phyloP scores from a whole-genome alignment of 1,140 invertebrate species.

The Papilio dardanus region DNA sequence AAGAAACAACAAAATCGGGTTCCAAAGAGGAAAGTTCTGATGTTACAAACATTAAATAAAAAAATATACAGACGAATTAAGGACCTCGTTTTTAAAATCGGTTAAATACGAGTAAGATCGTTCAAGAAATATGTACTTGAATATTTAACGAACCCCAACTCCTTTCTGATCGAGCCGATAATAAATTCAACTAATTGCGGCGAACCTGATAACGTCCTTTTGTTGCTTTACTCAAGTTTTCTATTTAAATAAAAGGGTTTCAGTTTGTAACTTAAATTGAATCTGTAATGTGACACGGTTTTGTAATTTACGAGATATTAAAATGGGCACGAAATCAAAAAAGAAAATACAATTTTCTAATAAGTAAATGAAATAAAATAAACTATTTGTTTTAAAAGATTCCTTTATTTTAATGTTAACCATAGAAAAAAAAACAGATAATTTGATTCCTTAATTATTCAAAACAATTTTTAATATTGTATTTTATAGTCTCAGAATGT shows the following conservation, averaged over 20 bases:
- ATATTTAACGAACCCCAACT: not conserved
- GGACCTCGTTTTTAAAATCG: not conserved
- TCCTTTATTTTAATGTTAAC: not conserved
- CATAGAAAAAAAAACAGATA: too few relatives aligned
- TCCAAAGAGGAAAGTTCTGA: too few relatives aligned
- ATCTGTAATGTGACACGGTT: not conserved
- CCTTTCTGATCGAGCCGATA: not conserved
- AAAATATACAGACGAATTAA: not conserved
- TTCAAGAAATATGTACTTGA: not conserved
- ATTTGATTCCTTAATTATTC: too few relatives aligned
- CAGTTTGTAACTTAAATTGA: conserved; percentile 3
- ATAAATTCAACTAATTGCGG: conserved; percentile 19
- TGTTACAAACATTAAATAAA: not conserved
- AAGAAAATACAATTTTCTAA: not conserved
- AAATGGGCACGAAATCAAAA: not conserved
- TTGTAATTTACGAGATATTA: not conserved
- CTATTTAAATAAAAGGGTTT: conserved; percentile 17
- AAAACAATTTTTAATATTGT: too few relatives aligned
- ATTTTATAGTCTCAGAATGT: too few relatives aligned
- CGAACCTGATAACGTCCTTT: not conserved
- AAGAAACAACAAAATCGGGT: too few relatives aligned
- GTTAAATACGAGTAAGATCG: not conserved
- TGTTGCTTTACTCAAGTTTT: conserved; percentile 8
- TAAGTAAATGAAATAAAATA: too few relatives aligned
- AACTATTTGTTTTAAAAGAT: too few relatives aligned